Evolutionary conservation across 2,888 invertebrate genomes (phyloP).

Genomic region (Sipunculus nudus): DNA sequence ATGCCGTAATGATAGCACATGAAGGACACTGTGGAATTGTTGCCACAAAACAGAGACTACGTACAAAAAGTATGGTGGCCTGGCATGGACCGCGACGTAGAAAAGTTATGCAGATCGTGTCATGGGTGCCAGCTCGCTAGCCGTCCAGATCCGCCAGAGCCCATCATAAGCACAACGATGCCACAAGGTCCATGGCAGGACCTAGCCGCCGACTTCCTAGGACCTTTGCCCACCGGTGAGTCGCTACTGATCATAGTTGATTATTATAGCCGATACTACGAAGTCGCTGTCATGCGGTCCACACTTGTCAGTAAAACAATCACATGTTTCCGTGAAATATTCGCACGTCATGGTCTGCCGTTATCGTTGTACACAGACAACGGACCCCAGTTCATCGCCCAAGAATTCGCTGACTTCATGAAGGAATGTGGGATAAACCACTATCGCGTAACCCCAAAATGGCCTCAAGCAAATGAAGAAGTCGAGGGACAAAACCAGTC

Average conservation of each 20-base stretch:
- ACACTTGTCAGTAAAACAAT: neutral
- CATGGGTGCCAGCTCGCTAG: constrained; percentile 4
- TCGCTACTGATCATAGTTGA: constrained; percentile 13
- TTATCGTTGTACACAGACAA: constrained; percentile 11
- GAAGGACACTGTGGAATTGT: constrained; percentile 21
- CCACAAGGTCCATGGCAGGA: constrained; percentile 16
- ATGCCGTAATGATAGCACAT: constrained; percentile 4
- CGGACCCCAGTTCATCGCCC: constrained; percentile 10
- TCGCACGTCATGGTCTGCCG: constrained; percentile 3
- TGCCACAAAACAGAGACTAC: constrained; percentile 6
- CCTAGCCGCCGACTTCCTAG: constrained; percentile 8
- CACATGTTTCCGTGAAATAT: constrained; percentile 2
- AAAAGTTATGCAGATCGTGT: neutral
- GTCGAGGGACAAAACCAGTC: constrained; percentile 36
- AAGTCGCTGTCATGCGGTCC: neutral
- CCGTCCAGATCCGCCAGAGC: constrained; percentile 1
- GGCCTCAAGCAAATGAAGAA: constrained; percentile 15
- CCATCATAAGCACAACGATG: constrained; percentile 2
- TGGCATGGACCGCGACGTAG: constrained; percentile 13
- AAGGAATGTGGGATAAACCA: neutral
- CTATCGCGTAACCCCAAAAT: neutral
- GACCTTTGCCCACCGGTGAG: neutral
- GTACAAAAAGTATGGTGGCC: constrained; percentile 22
- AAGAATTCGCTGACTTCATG: neutral
- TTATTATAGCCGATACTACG: constrained; percentile 12